A percentile compares a stretch with the other conserved stretches of the same genome.
phyloP scores from a whole-genome alignment of 2,888 invertebrate species.

The Augiades crinisus region DNA sequence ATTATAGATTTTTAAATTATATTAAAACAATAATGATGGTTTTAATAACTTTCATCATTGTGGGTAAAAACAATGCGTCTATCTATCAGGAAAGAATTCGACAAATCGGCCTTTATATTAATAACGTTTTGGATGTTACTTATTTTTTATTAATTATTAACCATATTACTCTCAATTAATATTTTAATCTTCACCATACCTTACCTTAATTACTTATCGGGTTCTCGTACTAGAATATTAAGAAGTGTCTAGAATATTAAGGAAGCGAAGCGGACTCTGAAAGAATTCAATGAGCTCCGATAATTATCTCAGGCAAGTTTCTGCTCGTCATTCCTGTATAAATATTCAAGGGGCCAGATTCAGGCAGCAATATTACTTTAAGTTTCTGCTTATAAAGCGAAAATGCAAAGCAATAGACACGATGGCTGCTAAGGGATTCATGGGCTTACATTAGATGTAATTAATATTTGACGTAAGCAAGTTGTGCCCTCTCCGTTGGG shows the following conservation, averaged over 20 bases:
- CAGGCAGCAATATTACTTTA: not conserved
- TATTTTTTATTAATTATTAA: not conserved
- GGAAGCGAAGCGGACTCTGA: constrained; percentile 48
- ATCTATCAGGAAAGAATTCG: too few species aligned
- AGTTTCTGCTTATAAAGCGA: not conserved
- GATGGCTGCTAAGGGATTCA: too few species aligned
- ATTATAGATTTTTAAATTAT: too few species aligned
- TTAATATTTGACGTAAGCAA: too few species aligned
- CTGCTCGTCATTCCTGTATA: constrained; percentile 63
- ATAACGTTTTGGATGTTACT: not conserved
- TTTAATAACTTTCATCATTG: too few species aligned
- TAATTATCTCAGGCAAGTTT: constrained; percentile 68
- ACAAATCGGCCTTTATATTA: too few species aligned
- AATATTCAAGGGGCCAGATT: constrained; percentile 60
- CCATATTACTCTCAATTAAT: not conserved
- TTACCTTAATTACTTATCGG: constrained; percentile 10
- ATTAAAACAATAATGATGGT: too few species aligned
- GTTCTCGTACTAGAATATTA: too few species aligned
- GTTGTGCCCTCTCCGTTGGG: too few species aligned
- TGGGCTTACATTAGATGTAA: too few species aligned
- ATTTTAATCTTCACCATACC: not conserved
- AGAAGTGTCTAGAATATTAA: constrained; percentile 51
- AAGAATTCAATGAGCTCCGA: constrained; percentile 67
- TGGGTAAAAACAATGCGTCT: too few species aligned
- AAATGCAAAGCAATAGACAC: not conserved